Conservation (phyloP, 2,888 invertebrate genomes). For the Artemia sinica region DNA sequence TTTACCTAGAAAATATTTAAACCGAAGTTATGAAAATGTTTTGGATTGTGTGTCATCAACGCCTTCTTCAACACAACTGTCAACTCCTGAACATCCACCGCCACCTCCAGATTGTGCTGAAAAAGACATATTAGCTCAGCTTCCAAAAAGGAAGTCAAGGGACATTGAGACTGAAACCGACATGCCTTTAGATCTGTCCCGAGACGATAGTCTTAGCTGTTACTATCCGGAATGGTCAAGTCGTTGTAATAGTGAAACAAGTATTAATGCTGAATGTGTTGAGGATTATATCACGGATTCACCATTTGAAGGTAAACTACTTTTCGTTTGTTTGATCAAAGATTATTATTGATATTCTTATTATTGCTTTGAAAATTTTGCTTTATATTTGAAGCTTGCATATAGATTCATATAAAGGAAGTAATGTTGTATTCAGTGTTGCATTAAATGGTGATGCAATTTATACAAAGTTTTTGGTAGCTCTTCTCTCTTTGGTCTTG, state of each 20-base stretch:
- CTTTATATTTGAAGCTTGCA: too few species aligned
- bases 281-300: slow-evolving; percentile 39
- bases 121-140: slow-evolving; percentile 45
- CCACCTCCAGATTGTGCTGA: slow-evolving; percentile 76
- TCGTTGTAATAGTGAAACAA: slow-evolving; percentile 29
- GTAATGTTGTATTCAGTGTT: too few species aligned
- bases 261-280: slow-evolving; percentile 55
- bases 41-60: background rate
- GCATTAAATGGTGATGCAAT: too few species aligned
- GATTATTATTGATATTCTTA: too few species aligned
- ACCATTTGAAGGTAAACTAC: slow-evolving; percentile 62
- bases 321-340: background rate
- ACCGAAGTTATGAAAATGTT: background rate
- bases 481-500: too few species aligned
- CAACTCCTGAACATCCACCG: slow-evolving; percentile 84
- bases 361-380: too few species aligned
- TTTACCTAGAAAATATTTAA: background rate
- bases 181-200: background rate
- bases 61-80: slow-evolving; percentile 47
- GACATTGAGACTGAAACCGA: slow-evolving; percentile 71
- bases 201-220: slow-evolving; percentile 15
- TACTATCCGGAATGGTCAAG: background rate
- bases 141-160: slow-evolving; percentile 50
- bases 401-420: too few species aligned
- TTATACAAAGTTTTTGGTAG: too few species aligned